Evolutionary conservation across 2,888 invertebrate genomes (phyloP), one percentile per base, ranked within the genome.

Genomic region (Cactoblastis cactorum): DNA sequence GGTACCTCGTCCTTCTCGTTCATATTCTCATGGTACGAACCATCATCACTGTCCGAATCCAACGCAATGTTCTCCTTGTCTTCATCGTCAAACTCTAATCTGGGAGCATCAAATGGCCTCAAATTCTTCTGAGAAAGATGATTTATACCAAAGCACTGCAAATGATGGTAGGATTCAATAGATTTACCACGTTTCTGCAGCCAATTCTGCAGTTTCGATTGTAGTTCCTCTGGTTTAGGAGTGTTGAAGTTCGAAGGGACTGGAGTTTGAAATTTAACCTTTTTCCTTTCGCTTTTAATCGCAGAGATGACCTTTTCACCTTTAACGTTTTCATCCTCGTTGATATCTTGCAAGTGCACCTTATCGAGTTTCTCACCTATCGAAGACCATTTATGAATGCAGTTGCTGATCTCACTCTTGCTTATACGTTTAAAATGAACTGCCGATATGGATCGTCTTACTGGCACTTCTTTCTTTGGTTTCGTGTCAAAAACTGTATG

Each of bases 91-190:
- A 60, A 47, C 4, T 70, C 64, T 17, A 58, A 46, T 37, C 62
- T 62, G 0, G 64, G 57, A 5, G 59, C 53, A 3, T 65, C 66
- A 8, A 71, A 14, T 0, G 69, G 65, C n/a, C 60, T 69, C 0
- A 68, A 54, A 4, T 57, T 51, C 11, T 53, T 56, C 0, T 60
- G 57, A 0, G 69, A 50, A 11, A 83, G 46, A 47, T 84, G 80
- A 38, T 83, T 69, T 9, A 90, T 58, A 1, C 88, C 90, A 32
- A 92, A 92, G 60, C 91, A 91, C 63, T 91, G 90, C 28, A 92
- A 69, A 63, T 92, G 91, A 11, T 88, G 89, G 59, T 83, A 92
- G 0, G 83, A 77, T 41, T 83, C 76, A 0, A 90, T 43, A 0
- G 86, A 80, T 58, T 91, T 91, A 0, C 91, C 91, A 12, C 80